Conservation (phyloP, 2,797 vertebrate species). For the Anisognathus igniventris region DNA sequence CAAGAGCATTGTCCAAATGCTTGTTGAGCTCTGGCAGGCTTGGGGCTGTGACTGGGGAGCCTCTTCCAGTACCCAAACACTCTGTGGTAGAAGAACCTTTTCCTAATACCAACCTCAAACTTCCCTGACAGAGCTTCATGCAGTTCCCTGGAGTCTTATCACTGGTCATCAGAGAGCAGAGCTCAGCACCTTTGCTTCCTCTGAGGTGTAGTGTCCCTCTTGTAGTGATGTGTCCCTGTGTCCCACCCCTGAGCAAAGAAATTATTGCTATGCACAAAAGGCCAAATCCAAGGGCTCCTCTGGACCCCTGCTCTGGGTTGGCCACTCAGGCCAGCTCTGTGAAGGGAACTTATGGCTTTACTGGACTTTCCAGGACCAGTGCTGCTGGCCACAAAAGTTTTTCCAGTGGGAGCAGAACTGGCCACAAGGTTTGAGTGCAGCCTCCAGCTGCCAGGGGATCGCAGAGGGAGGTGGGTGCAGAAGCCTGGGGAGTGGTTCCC, state of each 20-base stretch:
- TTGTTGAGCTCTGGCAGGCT: neutral
- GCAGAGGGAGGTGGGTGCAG: neutral
- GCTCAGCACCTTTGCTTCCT: neutral
- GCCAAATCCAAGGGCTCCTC: neutral
- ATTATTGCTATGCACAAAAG: neutral
- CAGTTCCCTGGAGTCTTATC: accelerated
- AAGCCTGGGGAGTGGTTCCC: neutral
- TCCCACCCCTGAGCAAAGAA: neutral
- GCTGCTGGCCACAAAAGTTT: neutral
- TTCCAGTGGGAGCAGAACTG: neutral
- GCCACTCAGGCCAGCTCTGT: neutral
- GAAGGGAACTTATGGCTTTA: neutral
- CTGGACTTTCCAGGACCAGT: neutral
- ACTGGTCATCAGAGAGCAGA: neutral
- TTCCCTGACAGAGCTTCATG: neutral
- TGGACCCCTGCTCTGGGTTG: neutral
- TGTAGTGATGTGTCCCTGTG: accelerated
- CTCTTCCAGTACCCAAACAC: neutral
- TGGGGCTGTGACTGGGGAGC: neutral
- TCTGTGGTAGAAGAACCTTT: neutral
- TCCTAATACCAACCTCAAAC: neutral
- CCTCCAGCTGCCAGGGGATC: neutral
- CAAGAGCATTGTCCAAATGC: neutral
- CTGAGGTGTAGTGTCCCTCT: neutral
- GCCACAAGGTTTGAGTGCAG: neutral